These are phyloP conservation scores for Platycheirus albimanus DNA, from an alignment of 2,888 invertebrate species.

Conservation along the genomic window DNA sequence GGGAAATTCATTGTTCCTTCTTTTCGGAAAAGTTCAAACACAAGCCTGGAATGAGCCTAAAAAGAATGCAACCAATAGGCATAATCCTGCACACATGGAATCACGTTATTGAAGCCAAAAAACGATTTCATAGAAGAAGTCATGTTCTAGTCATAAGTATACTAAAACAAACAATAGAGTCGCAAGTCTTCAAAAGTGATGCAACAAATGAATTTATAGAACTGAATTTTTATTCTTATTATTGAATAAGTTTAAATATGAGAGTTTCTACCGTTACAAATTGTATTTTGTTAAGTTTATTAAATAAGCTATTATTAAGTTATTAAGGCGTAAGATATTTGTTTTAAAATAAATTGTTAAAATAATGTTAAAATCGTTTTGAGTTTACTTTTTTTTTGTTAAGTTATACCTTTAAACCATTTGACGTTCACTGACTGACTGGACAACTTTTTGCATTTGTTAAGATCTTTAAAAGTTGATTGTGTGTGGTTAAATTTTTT, in stretches of 20 bases:
- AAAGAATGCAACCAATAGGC: constrained; percentile 2
- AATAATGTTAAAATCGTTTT: neutral
- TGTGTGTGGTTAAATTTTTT: no score
- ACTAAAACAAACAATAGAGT: neutral
- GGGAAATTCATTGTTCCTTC: constrained; percentile 87
- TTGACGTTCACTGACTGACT: no score
- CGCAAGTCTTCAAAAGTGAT: neutral
- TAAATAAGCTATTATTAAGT: neutral
- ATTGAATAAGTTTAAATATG: neutral
- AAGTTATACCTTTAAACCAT: no score
- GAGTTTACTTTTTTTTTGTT: neutral
- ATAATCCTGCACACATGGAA: constrained; percentile 49
- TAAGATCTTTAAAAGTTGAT: no score
- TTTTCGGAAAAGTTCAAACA: constrained; percentile 86
- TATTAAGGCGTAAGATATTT: constrained; percentile 4
- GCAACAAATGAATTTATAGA: constrained; percentile 25
- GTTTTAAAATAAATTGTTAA: constrained; percentile 18
- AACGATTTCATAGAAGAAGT: constrained; percentile 26
- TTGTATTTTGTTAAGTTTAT: neutral
- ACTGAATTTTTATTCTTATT: neutral
- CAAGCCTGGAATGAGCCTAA: constrained; percentile 88
- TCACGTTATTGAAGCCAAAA: constrained; percentile 52
- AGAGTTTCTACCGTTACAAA: neutral
- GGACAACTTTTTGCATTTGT: no score
- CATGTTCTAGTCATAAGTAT: constrained; percentile 72